Evolutionary conservation across 2,797 vertebrate genomes (phyloP).

Genomic region (Adrianichthys oophorus): DNA sequence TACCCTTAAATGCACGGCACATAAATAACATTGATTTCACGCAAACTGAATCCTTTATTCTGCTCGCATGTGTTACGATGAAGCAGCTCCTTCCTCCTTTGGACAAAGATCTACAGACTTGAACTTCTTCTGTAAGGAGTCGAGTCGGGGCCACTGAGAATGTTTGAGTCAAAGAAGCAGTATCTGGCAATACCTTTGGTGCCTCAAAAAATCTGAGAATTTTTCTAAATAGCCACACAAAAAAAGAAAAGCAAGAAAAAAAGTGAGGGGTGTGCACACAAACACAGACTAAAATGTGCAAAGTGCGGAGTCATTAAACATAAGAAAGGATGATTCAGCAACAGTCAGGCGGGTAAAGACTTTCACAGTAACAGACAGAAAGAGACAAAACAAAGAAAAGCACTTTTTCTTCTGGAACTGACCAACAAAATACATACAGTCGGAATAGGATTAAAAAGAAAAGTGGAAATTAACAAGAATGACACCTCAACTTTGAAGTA

Average conservation of each 20-base stretch:
- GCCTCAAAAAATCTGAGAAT: not conserved
- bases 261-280: not conserved
- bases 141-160: not conserved
- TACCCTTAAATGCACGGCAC: conserved; percentile 34
- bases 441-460: conserved; percentile 5
- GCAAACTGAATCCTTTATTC: not conserved
- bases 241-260: not conserved
- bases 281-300: conserved; percentile 12
- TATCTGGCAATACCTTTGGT: not conserved
- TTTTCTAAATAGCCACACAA: conserved; percentile 10
- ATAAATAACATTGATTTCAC: conserved; percentile 30
- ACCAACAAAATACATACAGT: conserved; percentile 19
- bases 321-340: conserved; percentile 60
- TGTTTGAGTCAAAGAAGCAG: not conserved
- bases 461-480: conserved; percentile 4
- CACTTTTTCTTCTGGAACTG: conserved; percentile 58
- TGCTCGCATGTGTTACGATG: conserved; percentile 13
- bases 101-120: conserved; percentile 8
- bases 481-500: conserved; percentile 7
- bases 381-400: conserved; percentile 59
- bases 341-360: conserved; percentile 9
- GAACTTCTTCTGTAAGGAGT: conserved; percentile 1
- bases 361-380: conserved; percentile 15
- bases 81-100: conserved; percentile 8
- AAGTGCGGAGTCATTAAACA: conserved; percentile 38